A percentile compares a stretch with the other conserved stretches of the same genome.
phyloP scores from a whole-genome alignment of 2,888 invertebrate species.

The Sminthurinus aureus region DNA sequence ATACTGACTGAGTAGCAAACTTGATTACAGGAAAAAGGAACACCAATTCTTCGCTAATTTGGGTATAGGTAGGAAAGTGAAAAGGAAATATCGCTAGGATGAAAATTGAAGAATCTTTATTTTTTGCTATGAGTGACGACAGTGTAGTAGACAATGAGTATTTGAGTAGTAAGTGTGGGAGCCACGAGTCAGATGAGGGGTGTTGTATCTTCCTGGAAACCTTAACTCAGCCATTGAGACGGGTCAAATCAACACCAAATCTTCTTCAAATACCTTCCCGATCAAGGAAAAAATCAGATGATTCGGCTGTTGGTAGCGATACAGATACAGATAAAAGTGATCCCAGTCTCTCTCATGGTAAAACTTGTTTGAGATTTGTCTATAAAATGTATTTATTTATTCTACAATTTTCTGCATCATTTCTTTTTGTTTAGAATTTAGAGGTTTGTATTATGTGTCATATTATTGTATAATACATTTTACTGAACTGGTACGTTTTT shows the following conservation, averaged over 20 bases:
- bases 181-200: constrained; percentile 57
- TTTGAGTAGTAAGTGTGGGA: constrained; percentile 51
- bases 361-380: background rate
- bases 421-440: too few relatives aligned
- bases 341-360: background rate
- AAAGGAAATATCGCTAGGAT: constrained; percentile 35
- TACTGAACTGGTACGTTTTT: too few relatives aligned
- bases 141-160: constrained; percentile 49
- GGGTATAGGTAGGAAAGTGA: background rate
- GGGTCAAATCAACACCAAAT: constrained; percentile 58
- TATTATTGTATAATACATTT: too few relatives aligned
- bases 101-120: constrained; percentile 52
- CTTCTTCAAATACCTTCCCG: constrained; percentile 58
- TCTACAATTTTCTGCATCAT: too few relatives aligned
- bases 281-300: constrained; percentile 57
- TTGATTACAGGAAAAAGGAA: background rate
- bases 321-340: background rate
- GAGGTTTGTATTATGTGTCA: too few relatives aligned
- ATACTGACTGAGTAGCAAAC: background rate
- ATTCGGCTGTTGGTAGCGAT: constrained; percentile 57
- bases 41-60: background rate
- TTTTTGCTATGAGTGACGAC: constrained; percentile 59
- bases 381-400: too few relatives aligned
- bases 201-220: constrained; percentile 46
- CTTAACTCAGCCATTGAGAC: constrained; percentile 45